Base-by-base conservation (phyloP, 2,797 vertebrate species). In the Peromyscus nudipes region DNA sequence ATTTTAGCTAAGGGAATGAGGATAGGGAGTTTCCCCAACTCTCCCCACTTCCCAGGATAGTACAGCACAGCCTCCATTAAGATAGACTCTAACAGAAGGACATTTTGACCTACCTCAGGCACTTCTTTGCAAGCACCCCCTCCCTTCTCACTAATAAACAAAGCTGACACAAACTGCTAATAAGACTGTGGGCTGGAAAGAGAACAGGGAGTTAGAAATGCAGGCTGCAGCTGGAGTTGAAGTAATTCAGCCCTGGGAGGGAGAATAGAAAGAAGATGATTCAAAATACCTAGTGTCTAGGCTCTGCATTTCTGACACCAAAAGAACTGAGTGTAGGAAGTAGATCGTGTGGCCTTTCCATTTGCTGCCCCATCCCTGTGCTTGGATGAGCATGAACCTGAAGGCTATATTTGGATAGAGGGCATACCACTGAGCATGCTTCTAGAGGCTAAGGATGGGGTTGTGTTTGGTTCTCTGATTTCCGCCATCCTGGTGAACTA, bases 251-350 rank as follows among this genome's bases (percentile, higher is more conserved):
- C 65, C 31, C 81, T 43, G 19, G 27, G 77, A 93, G 64, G 91
- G n/a, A 95, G 34, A 89, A 91, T 14, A 60, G 95, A 96, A 92
- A 64, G 93, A 96, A 92, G 88, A 65, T 49, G 60, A 97, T 87
- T 95, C 89, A 92, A 91, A 92, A 86, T 75, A 91, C 73, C 88
- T 4, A 8, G 9, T 29, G 27, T 57, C 62, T 69, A 80, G 85
- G 49, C 73, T 88, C 21, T 73, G n/a, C 37, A 82, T 85, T 94
- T 13, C 81, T 82, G 49, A 77, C 62, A 80, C 71, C 64, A 81
- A n/a, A 14, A 83, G 64, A n/a, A 86, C 55, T 29, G 55, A 76
- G 55, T 76, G 27, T 64, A 84, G 17, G 80, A 81, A 95, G 65
- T 43, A 64, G 75, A 8, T 29, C 43, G 9, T 11, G 73, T 43